phyloP scores from a whole-genome alignment of 92 coral and sea anemone species.

The Bergia puertoricense region DNA sequence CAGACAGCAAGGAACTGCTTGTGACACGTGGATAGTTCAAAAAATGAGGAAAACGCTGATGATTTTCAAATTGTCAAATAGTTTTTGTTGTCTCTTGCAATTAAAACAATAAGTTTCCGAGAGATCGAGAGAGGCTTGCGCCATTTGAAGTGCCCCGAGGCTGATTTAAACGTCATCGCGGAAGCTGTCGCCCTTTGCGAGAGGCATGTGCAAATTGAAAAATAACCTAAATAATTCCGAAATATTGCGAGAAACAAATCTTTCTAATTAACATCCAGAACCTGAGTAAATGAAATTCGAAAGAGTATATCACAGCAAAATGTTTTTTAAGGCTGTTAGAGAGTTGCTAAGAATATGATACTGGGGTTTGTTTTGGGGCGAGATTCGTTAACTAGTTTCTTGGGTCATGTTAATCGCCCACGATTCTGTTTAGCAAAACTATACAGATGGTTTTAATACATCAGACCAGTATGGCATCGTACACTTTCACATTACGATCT shows the following conservation, averaged over 20 bases:
- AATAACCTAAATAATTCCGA: neutral
- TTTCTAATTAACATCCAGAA: neutral
- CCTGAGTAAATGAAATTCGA: neutral
- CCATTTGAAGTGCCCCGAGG: conserved; percentile 4
- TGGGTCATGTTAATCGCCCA: neutral
- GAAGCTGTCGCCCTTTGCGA: neutral
- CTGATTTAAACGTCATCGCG: neutral
- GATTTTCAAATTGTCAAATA: neutral
- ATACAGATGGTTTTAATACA: conserved; percentile 7
- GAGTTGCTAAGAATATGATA: neutral
- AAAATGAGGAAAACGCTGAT: neutral
- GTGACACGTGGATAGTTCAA: neutral
- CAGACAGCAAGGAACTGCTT: neutral
- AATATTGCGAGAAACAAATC: neutral
- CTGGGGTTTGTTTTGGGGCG: neutral
- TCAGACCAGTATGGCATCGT: neutral
- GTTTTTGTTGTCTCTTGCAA: conserved; percentile 12
- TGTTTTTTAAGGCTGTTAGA: neutral
- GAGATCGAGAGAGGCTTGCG: neutral
- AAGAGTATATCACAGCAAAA: neutral
- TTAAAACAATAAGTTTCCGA: neutral
- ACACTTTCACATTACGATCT: neutral
- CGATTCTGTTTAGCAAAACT: neutral
- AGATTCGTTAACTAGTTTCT: neutral
- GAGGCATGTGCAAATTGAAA: neutral